Base-by-base conservation (phyloP, 2,797 vertebrate genomes). In the Hyperoplus lanceolatus region DNA sequence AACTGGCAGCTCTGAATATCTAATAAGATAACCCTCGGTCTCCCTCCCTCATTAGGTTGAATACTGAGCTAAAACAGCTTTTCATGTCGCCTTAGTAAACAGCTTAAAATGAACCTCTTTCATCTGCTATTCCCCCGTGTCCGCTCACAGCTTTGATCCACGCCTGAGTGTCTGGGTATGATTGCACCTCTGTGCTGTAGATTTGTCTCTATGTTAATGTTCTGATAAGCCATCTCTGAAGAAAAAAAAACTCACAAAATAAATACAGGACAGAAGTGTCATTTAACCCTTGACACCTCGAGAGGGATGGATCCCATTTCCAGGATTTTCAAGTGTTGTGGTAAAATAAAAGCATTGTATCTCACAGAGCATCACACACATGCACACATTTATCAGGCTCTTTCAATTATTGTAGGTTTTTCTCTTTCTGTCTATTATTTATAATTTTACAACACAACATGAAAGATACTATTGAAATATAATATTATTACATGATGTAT, bases 21-120 rank as follows among this genome's bases (percentile, higher is more conserved):
- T 96, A 95, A 96, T 94, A 92, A 93, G 94, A 93, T 90, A 88
- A 92, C 82, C 93, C 81, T 80, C 60, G 82, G 67, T 80, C 69
- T 92, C 82, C 90, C 85, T 79, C 90, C 90, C 95, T 96, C 96
- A 96, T 97, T 96, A 96, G 92, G 91, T 88, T 90, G 92, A 93
- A 94, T 89, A 77, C 83, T 91, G 94, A 93, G 95, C 95, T 96
- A 95, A 94, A 93, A 95, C 93, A 95, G 93, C 93, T 95, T 96
- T 96, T 96, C 96, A 96, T 96, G 93, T 95, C 94, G 93, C 95
- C 94, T 95, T 95, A 93, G 92, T 96, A 96, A 93, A 92, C 90
- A 92, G 94, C 91, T 95, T 95, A 94, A 95, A 96, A 96, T 94
- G 90, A 87, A 39, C 89, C 92, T 93, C 96, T 97, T 96, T 97